Evolutionary conservation across 1,140 invertebrate species (phyloP).

Genomic region (Delia radicum): DNA sequence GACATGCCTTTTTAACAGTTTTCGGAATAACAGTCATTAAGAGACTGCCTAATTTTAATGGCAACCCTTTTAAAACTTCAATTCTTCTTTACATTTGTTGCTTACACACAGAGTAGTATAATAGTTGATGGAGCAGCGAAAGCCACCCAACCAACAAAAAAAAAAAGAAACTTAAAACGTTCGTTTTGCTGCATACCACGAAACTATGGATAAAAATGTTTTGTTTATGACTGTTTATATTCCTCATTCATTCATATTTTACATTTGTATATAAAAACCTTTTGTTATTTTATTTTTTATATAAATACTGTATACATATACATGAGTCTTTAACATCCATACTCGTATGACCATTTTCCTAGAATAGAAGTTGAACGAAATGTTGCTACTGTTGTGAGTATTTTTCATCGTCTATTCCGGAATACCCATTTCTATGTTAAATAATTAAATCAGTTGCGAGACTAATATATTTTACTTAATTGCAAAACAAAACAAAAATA

Average conservation of each 20-base stretch:
- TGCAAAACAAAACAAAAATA: conserved; percentile 35
- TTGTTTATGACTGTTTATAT: conserved; percentile 22
- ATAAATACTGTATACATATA: neutral
- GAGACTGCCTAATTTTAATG: no score
- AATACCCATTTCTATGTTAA: conserved; percentile 45
- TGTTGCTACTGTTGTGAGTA: neutral
- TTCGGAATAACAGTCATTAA: no score
- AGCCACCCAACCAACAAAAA: conserved; percentile 12
- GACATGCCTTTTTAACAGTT: neutral
- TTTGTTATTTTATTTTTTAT: conserved; percentile 19
- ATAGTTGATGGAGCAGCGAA: conserved; percentile 7
- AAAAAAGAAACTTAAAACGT: conserved; percentile 49
- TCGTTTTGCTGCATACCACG: conserved; percentile 41
- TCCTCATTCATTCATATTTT: conserved; percentile 19
- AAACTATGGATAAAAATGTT: conserved; percentile 18
- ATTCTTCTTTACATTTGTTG: neutral
- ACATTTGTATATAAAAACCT: conserved; percentile 12
- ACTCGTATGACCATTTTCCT: neutral
- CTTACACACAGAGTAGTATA: neutral
- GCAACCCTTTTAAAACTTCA: neutral
- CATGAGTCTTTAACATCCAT: neutral
- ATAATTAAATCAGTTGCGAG: conserved; percentile 55
- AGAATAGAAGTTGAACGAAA: conserved; percentile 3
- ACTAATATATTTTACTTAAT: conserved; percentile 55
- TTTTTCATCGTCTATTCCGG: neutral